Evolutionary conservation across 1,140 invertebrate species (phyloP).

Genomic region (Propsilocerus akamusi): DNA sequence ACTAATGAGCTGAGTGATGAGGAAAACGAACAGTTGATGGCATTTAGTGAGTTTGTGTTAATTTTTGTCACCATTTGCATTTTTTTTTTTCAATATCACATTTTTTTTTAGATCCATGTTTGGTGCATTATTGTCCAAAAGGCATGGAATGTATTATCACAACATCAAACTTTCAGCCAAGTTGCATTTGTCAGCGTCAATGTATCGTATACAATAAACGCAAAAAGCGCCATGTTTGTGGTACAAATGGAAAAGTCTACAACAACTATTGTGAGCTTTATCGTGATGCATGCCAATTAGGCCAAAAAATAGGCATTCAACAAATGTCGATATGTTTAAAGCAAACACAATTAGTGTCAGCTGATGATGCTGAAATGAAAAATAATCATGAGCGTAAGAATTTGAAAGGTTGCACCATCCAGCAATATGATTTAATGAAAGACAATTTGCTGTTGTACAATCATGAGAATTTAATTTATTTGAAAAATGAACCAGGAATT

Average conservation of each 20-base stretch:
- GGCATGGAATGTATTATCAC: conserved; percentile 43
- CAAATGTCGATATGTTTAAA: conserved; percentile 20
- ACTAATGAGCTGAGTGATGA: not conserved
- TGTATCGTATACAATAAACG: conserved; percentile 27
- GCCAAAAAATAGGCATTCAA: conserved; percentile 34
- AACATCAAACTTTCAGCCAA: conserved; percentile 25
- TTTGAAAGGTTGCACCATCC: conserved; percentile 32
- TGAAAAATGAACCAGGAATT: conserved; percentile 29
- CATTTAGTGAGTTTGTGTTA: conserved; percentile 1
- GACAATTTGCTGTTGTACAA: conserved; percentile 56
- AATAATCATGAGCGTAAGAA: conserved; percentile 11
- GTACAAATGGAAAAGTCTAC: conserved; percentile 53
- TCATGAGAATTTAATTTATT: conserved; percentile 44
- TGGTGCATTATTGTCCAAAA: conserved; percentile 42
- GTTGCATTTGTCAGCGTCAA: conserved; percentile 41
- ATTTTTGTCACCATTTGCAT: not conserved
- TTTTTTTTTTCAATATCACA: not conserved
- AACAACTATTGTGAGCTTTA: conserved; percentile 61
- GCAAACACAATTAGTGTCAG: not conserved
- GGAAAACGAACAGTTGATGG: not conserved
- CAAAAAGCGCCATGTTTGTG: conserved; percentile 43
- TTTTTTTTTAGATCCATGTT: conserved; percentile 36
- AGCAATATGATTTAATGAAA: conserved; percentile 53
- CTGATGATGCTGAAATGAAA: conserved; percentile 12
- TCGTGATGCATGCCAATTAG: conserved; percentile 41